phyloP scores from a whole-genome alignment of 2,888 invertebrate genomes.

The Perithous albicinctus region DNA sequence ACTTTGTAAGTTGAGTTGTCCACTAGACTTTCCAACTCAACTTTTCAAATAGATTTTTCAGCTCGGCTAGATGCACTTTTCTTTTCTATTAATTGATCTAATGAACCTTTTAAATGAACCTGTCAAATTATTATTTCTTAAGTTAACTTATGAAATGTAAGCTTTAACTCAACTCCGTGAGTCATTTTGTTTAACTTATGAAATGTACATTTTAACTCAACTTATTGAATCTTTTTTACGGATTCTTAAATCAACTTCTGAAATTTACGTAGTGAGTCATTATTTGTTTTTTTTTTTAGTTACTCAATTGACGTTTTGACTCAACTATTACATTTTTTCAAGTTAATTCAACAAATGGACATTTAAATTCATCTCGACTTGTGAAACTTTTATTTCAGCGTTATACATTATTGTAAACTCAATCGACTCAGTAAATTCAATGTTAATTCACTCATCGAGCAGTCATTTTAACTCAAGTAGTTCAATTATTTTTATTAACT shows the following conservation, averaged over 20 bases:
- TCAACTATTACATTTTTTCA: neutral
- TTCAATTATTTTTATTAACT: too few relatives aligned
- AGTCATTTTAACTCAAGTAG: too few relatives aligned
- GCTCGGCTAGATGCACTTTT: neutral
- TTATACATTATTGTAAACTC: too few relatives aligned
- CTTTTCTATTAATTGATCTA: neutral
- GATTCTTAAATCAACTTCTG: too few relatives aligned
- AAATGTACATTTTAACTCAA: neutral
- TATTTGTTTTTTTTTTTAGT: too few relatives aligned
- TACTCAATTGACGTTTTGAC: too few relatives aligned
- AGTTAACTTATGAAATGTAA: neutral
- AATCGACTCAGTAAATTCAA: too few relatives aligned
- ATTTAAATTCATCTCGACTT: too few relatives aligned
- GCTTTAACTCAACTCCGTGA: neutral
- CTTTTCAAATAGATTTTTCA: neutral
- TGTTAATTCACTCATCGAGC: too few relatives aligned
- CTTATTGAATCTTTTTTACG: neutral
- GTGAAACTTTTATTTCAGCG: too few relatives aligned
- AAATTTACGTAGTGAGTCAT: too few relatives aligned
- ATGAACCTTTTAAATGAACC: neutral
- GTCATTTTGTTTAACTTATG: neutral
- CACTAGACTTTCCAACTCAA: neutral
- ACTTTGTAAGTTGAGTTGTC: neutral
- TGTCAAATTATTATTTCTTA: neutral
- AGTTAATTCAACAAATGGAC: neutral